Evolutionary conservation across 1,140 invertebrate genomes (phyloP).

Genomic region (Leptinotarsa undecemlineata): DNA sequence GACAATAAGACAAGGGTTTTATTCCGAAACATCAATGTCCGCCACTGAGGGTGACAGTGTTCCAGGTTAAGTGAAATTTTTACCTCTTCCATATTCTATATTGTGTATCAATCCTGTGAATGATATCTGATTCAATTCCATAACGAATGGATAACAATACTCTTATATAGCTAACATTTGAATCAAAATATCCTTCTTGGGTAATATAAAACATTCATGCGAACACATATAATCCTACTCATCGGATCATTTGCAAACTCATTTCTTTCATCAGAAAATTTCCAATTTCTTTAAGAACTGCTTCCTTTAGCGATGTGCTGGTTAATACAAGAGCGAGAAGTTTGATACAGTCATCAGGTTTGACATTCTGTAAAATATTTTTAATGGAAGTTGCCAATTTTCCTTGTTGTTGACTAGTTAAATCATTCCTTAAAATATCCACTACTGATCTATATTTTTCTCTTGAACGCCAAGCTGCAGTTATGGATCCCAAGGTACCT

Average conservation of each 20-base stretch:
- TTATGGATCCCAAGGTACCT: slow-evolving; percentile 38
- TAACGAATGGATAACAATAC: no score
- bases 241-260: slow-evolving; percentile 22
- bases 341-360: slow-evolving; percentile 30
- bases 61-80: no score
- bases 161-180: no score
- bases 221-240: background rate
- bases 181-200: no score
- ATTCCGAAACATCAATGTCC: no score
- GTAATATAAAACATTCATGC: no score
- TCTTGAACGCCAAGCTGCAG: slow-evolving; percentile 20
- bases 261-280: slow-evolving; percentile 41
- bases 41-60: no score
- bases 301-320: slow-evolving; percentile 32
- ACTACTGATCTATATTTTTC: slow-evolving; percentile 46
- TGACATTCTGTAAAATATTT: slow-evolving; percentile 30
- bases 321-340: slow-evolving; percentile 35
- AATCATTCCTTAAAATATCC: slow-evolving; percentile 41
- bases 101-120: no score
- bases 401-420: slow-evolving; percentile 39
- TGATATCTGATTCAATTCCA: no score
- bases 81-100: no score
- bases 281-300: slow-evolving; percentile 36
- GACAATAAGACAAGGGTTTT: no score
- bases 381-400: slow-evolving; percentile 35